Conservation (phyloP, 2,888 invertebrate genomes). For the Pelosia muscerda region DNA sequence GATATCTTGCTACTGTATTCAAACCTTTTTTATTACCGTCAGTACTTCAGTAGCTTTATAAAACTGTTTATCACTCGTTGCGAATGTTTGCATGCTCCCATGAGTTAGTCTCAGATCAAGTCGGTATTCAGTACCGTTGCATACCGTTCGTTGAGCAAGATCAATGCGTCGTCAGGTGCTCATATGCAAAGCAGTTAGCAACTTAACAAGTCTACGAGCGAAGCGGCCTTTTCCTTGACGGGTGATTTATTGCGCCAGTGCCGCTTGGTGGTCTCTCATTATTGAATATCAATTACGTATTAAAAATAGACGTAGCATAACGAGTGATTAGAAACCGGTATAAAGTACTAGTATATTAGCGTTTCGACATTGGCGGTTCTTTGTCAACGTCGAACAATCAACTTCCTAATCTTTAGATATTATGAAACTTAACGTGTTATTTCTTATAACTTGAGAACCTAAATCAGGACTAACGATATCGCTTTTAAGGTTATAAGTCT, state of each 20-base stretch:
- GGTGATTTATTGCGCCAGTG: constrained; percentile 54
- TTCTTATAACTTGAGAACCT: not conserved
- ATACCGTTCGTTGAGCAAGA: constrained; percentile 36
- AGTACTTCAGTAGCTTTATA: not conserved
- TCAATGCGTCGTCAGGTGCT: constrained; percentile 47
- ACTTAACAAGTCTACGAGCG: constrained; percentile 53
- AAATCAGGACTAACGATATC: not conserved
- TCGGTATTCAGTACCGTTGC: constrained; percentile 42
- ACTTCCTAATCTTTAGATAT: constrained; percentile 2
- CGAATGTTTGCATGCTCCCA: constrained; percentile 5
- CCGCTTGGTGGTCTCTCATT: constrained; percentile 57
- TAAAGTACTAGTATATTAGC: constrained; percentile 7
- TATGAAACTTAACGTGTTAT: not conserved
- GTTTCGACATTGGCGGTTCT: constrained; percentile 11
- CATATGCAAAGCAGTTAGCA: constrained; percentile 48
- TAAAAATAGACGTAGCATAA: constrained; percentile 45
- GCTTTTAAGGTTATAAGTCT: no score
- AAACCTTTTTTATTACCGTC: not conserved
- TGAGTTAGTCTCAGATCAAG: constrained; percentile 19
- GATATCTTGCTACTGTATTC: constrained; percentile 1
- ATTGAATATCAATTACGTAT: constrained; percentile 56
- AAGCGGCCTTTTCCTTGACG: constrained; percentile 53
- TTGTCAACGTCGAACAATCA: not conserved
- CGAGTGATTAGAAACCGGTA: constrained; percentile 34
- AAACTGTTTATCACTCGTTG: not conserved